Evolutionary conservation across 2,888 invertebrate genomes (phyloP).

Genomic region (Tachina fera): DNA sequence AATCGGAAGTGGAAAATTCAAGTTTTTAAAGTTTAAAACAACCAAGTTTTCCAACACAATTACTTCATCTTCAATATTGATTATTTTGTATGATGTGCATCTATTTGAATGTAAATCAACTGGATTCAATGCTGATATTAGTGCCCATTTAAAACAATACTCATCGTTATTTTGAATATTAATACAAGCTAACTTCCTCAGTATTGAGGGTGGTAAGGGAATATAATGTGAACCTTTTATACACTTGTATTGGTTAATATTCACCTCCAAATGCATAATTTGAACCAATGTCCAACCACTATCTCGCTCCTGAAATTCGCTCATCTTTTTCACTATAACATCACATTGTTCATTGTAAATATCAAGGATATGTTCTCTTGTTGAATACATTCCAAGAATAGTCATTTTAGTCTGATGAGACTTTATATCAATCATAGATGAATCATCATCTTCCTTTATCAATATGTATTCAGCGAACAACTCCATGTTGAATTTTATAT

Average conservation of each 20-base stretch:
- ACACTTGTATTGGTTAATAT: background rate
- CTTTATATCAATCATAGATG: background rate
- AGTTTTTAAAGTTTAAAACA: too few relatives aligned
- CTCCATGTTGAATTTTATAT: background rate
- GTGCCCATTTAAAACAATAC: background rate
- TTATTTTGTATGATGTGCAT: too few relatives aligned
- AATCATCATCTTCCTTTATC: background rate
- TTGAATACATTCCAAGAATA: background rate
- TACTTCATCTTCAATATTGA: too few relatives aligned
- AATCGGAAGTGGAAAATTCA: too few relatives aligned
- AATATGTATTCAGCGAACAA: background rate
- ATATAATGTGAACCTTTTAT: background rate
- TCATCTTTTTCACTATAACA: background rate
- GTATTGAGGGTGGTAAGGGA: background rate
- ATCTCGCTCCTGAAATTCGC: background rate
- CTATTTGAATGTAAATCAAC: too few relatives aligned
- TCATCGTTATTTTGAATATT: background rate
- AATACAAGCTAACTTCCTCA: background rate
- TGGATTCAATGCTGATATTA: too few relatives aligned
- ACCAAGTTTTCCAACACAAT: too few relatives aligned
- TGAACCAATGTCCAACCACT: background rate
- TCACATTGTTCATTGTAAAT: slow-evolving; percentile 2
- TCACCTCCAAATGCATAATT: background rate
- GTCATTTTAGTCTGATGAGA: background rate
- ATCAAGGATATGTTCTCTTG: background rate